A percentile compares a stretch with the other conserved stretches of the same genome.
phyloP scores from a whole-genome alignment of 1,140 invertebrate species.

The Hylyphantes graminicola region DNA sequence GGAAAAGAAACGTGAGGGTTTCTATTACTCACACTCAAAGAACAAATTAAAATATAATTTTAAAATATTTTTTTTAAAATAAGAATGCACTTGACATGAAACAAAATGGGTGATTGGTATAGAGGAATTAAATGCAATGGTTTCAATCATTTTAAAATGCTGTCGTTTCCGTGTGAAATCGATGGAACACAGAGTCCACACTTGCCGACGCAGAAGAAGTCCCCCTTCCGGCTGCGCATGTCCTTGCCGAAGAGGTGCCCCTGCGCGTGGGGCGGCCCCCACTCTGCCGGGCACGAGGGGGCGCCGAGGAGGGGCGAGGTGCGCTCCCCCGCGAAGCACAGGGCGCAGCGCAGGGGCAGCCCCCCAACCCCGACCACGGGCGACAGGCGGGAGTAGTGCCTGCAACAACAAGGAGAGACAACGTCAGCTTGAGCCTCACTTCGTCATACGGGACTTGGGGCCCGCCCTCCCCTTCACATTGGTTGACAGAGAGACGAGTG shows the following conservation, averaged over 20 bases:
- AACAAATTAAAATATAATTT: too few species aligned
- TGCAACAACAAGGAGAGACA: neutral
- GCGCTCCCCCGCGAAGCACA: constrained; percentile 35
- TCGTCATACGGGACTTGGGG: neutral
- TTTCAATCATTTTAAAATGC: too few species aligned
- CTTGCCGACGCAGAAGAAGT: constrained; percentile 35
- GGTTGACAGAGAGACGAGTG: neutral
- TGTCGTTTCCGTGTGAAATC: too few species aligned
- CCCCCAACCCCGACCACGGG: constrained; percentile 2
- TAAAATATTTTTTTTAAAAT: too few species aligned
- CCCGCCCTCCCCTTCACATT: too few species aligned
- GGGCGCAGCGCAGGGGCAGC: constrained; percentile 2
- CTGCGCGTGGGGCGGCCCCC: constrained; percentile 30
- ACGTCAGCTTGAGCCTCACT: neutral
- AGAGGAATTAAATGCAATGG: too few species aligned
- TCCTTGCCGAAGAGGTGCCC: constrained; percentile 39
- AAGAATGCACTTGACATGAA: too few species aligned
- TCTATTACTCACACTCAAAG: too few species aligned
- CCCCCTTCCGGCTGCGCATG: constrained; percentile 20
- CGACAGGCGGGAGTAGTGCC: constrained; percentile 30
- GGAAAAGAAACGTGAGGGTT: too few species aligned
- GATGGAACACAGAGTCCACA: too few species aligned
- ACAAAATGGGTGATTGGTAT: too few species aligned
- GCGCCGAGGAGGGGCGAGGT: constrained; percentile 24
- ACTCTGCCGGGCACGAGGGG: constrained; percentile 20